Conservation (phyloP, 2,888 invertebrate species). For the Diaprepes abbreviatus region DNA sequence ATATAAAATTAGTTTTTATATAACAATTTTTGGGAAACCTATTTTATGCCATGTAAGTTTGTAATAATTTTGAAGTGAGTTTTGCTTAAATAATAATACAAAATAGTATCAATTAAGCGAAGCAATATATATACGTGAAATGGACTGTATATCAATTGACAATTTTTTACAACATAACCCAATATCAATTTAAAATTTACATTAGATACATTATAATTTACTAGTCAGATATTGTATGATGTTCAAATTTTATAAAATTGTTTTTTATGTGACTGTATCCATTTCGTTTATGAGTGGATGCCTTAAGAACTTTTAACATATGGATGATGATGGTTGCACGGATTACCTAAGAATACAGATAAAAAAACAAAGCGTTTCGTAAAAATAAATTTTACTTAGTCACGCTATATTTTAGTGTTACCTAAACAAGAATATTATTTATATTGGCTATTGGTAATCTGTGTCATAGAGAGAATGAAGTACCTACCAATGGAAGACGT, state of each 20-base stretch:
- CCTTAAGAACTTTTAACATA: background rate
- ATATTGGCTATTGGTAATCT: background rate
- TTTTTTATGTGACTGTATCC: conserved; percentile 5
- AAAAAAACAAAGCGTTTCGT: no score
- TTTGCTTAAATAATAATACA: conserved; percentile 23
- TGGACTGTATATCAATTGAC: conserved; percentile 25
- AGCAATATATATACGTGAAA: conserved; percentile 31
- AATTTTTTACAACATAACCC: conserved; percentile 25
- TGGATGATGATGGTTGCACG: no score
- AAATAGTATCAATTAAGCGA: conserved; percentile 33
- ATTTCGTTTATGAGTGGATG: background rate
- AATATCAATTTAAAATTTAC: conserved; percentile 23
- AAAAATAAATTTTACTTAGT: no score
- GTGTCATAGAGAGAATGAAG: background rate
- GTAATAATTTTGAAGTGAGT: conserved; percentile 18
- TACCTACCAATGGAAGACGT: background rate
- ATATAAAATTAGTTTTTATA: conserved; percentile 46
- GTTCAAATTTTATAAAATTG: conserved; percentile 1
- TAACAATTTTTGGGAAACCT: conserved; percentile 33
- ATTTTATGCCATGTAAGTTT: conserved; percentile 31
- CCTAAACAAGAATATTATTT: no score
- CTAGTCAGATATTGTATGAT: conserved; percentile 25
- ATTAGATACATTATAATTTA: conserved; percentile 15
- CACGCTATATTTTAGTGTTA: no score
- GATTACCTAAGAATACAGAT: background rate